Evolutionary conservation across 2,888 invertebrate genomes (phyloP), one percentile per base, ranked within the genome.

Genomic region (Archaeoteleia sp.): DNA sequence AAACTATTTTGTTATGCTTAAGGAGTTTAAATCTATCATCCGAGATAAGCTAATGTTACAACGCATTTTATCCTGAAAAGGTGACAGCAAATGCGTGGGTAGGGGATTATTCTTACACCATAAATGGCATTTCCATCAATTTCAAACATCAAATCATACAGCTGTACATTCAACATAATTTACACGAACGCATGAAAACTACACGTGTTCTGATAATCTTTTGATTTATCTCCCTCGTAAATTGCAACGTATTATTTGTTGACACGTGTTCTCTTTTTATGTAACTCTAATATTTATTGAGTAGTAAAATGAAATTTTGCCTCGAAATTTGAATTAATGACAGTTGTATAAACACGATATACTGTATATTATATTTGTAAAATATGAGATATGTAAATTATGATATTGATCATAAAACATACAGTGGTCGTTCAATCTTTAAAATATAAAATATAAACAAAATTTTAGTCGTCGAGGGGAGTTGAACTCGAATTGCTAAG

Each of bases 1-100:
- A 60, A 60, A 60, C 48, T 35, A 15, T 51, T 48, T 48, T 23
- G n/a, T n/a, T n/a, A n/a, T n/a, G n/a, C n/a, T 14, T 46, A 15
- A 48, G 34, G 15, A 58, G 58, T 58, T 49, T 48, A 35, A 42
- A 58, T 58, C 20, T 39, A 58, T 48, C 48, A 49, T 49, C 30
- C 30, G n/a, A 45, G 49, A 53, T 53, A 61, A 45, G 60, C 60
- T 37, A 20, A 13, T 45, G 30, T 45, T 53, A 34, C 34, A 12
- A 17, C 35, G 23, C 42, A 34, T 30, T 15, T 55, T 45, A 45
- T 14, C 37, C 30, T 42, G 55, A 53, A 46, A 45, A 55, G 53
- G 29, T 40, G 42, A 48, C 54, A 35, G 48, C 10, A 39, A 48
- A 13, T 12, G 40, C 42, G 62, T 62, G 25, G 62, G 62, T 40